Conservation (phyloP, 2,797 vertebrate genomes). For the Paedocypris micromegethes region DNA sequence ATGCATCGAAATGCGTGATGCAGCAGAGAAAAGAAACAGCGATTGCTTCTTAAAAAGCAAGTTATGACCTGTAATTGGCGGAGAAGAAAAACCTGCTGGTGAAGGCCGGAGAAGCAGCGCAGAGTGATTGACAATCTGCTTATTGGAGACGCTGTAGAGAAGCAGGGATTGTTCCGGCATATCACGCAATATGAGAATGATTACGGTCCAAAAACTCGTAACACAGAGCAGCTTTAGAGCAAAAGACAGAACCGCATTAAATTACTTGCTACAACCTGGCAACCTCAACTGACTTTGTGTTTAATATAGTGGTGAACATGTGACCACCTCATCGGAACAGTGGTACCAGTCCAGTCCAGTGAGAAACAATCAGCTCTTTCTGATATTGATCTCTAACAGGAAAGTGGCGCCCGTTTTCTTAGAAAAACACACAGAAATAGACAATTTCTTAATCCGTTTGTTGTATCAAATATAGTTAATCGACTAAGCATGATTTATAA, state of each 20-base stretch:
- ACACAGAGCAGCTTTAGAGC: slow-evolving; percentile 1
- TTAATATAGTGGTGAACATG: slow-evolving; percentile 14
- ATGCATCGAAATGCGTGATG: background rate
- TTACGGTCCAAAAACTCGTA: slow-evolving; percentile 13
- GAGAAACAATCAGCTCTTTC: slow-evolving; percentile 41
- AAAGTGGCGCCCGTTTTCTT: slow-evolving; percentile 40
- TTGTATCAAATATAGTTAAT: too few relatives aligned
- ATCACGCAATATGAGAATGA: slow-evolving; percentile 15
- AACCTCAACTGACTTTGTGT: slow-evolving; percentile 10
- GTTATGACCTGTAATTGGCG: slow-evolving; percentile 16
- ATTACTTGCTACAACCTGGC: slow-evolving; percentile 8
- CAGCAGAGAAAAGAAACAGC: background rate
- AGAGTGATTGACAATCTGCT: slow-evolving; percentile 24
- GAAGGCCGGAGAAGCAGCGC: background rate
- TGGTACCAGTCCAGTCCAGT: slow-evolving; percentile 28
- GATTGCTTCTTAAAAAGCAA: background rate
- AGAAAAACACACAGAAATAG: slow-evolving; percentile 14
- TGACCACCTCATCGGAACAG: slow-evolving; percentile 13
- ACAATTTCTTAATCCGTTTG: background rate
- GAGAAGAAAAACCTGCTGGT: slow-evolving; percentile 13
- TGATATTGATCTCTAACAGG: slow-evolving; percentile 45
- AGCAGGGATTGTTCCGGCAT: slow-evolving; percentile 28
- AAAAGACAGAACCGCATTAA: slow-evolving; percentile 11
- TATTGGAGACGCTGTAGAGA: slow-evolving; percentile 20
- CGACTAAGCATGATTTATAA: too few relatives aligned